phyloP scores from a whole-genome alignment of 1,140 invertebrate species.

The Hylyphantes graminicola region DNA sequence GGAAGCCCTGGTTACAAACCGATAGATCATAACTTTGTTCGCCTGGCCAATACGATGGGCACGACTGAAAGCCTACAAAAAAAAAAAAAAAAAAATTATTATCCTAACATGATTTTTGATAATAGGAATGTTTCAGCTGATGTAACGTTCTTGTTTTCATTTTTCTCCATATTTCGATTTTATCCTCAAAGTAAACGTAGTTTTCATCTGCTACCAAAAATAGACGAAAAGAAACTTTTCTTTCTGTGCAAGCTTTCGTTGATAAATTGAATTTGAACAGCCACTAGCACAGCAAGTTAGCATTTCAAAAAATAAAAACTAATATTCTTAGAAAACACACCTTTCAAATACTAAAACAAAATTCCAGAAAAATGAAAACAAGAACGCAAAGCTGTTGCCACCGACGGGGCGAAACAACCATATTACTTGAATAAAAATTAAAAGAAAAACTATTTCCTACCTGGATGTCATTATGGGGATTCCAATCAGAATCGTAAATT shows the following conservation, averaged over 20 bases:
- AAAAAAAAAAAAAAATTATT: neutral
- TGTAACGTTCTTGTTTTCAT: too few species aligned
- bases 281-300: too few species aligned
- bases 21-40: constrained; percentile 99
- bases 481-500: constrained; percentile 99
- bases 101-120: neutral
- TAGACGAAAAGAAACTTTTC: too few species aligned
- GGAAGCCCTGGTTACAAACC: constrained; percentile 98
- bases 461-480: constrained; percentile 99
- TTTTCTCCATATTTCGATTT: too few species aligned
- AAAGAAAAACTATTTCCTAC: constrained; percentile 61
- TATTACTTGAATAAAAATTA: too few species aligned
- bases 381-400: neutral
- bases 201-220: too few species aligned
- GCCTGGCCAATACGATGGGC: constrained; percentile 99
- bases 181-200: too few species aligned
- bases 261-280: too few species aligned
- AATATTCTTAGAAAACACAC: neutral
- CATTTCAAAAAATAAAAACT: too few species aligned
- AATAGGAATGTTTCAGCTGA: neutral
- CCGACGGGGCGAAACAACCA: neutral
- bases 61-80: constrained; percentile 85
- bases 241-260: too few species aligned
- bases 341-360: neutral
- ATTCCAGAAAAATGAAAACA: neutral